Conservation (phyloP, 1,140 invertebrate genomes). For the Hylaeus volcanicus region DNA sequence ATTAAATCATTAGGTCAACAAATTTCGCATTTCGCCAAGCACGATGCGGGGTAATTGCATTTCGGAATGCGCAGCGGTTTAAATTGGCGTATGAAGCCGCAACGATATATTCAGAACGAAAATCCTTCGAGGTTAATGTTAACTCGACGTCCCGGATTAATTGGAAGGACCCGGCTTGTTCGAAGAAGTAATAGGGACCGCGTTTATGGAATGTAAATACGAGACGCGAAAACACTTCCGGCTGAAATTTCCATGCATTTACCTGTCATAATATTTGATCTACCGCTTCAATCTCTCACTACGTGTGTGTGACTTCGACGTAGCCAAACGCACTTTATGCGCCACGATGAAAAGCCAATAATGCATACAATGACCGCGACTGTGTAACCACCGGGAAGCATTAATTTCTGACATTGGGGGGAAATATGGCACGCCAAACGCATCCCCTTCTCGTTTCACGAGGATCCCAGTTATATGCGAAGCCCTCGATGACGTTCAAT, state of each 20-base stretch:
- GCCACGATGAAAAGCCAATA: constrained; percentile 38
- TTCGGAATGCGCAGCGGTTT: background rate
- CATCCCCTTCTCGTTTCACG: background rate
- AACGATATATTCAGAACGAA: constrained; percentile 1
- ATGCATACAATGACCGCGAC: constrained; percentile 11
- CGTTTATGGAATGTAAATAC: background rate
- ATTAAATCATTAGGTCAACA: constrained; percentile 22
- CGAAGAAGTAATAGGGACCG: background rate
- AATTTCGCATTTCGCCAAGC: constrained; percentile 1
- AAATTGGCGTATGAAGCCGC: background rate
- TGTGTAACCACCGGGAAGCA: background rate
- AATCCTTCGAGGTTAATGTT: constrained; percentile 9
- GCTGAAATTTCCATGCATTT: constrained; percentile 36
- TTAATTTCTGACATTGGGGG: background rate
- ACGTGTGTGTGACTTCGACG: constrained; percentile 2
- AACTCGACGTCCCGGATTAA: background rate
- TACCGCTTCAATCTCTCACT: constrained; percentile 29
- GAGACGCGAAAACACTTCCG: background rate
- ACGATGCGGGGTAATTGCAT: background rate
- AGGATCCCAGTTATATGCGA: background rate
- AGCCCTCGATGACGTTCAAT: no score
- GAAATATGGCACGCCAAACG: no score
- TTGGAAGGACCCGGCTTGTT: background rate
- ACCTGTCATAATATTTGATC: constrained; percentile 43
- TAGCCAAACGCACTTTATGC: constrained; percentile 4